Percentiles rank a stretch among this genome's conserved stretches.
phyloP scores from a whole-genome alignment of 2,113 vertebrate species.

The Syngnathus floridae region DNA sequence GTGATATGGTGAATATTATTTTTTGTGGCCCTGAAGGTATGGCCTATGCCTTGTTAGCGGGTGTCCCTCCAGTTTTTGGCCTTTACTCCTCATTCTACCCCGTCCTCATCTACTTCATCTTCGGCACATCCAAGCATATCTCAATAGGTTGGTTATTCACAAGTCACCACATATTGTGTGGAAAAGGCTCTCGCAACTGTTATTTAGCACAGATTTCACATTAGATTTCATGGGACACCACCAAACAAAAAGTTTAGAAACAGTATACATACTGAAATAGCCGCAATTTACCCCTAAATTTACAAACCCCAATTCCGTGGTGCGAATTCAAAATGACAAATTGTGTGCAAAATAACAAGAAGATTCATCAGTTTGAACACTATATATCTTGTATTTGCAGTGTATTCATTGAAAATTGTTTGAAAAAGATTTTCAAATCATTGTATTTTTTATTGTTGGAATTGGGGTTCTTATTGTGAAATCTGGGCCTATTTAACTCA shows the following conservation, averaged over 20 bases:
- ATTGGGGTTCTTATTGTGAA: neutral
- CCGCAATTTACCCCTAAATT: neutral
- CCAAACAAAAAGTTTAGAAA: neutral
- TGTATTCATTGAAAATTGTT: no score
- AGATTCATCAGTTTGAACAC: no score
- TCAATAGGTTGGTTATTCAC: conserved; percentile 79
- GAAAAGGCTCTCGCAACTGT: neutral
- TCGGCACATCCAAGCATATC: conserved; percentile 91
- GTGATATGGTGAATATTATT: neutral
- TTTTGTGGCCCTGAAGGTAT: conserved; percentile 69
- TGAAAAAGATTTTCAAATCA: no score
- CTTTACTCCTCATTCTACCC: conserved; percentile 95
- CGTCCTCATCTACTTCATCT: conserved; percentile 88
- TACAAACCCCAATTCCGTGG: no score
- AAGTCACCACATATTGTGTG: neutral
- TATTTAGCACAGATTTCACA: neutral
- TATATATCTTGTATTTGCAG: no score
- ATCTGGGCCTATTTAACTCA: neutral
- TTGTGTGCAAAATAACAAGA: no score
- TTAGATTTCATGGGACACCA: neutral
- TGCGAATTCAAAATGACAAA: no score
- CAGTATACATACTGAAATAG: neutral
- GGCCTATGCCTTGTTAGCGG: conserved; percentile 86
- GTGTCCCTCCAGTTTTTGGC: conserved; percentile 84
- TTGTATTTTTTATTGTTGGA: no score